phyloP scores from a whole-genome alignment of 1,140 invertebrate genomes.

The Chironomus striatipennis region DNA sequence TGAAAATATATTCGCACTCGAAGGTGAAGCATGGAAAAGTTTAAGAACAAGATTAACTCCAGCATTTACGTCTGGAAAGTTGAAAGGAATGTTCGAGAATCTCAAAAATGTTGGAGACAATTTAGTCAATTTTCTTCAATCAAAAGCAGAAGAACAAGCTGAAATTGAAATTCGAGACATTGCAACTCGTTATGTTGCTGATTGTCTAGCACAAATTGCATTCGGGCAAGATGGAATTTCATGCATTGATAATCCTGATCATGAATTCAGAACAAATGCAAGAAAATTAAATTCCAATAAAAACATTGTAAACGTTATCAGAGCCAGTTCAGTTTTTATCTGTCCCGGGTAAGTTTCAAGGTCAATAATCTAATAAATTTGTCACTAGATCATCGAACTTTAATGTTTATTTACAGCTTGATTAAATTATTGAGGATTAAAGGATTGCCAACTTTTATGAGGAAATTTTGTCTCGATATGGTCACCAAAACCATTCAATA shows the following conservation, averaged over 20 bases:
- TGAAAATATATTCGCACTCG: conserved; percentile 31
- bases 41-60: conserved; percentile 47
- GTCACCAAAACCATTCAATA: conserved; percentile 41
- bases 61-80: conserved; percentile 48
- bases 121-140: conserved; percentile 21
- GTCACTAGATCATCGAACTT: too few species aligned
- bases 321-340: too few species aligned
- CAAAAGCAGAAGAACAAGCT: conserved; percentile 32
- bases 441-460: conserved; percentile 31
- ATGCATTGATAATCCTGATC: conserved; percentile 36
- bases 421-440: neutral
- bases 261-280: conserved; percentile 39
- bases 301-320: too few species aligned
- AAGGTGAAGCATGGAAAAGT: conserved; percentile 44
- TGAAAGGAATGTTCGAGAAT: conserved; percentile 46
- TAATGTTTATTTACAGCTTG: neutral
- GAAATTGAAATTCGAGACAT: conserved; percentile 34
- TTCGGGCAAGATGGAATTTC: conserved; percentile 44
- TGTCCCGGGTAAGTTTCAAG: too few species aligned
- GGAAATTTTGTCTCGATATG: conserved; percentile 41
- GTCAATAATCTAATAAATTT: too few species aligned
- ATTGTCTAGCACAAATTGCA: conserved; percentile 40
- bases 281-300: neutral
- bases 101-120: conserved; percentile 37
- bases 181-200: conserved; percentile 39